Evolutionary conservation across 2,888 invertebrate species (phyloP), one percentile per base, ranked within the genome.

Genomic region (Tortricodes alternella): DNA sequence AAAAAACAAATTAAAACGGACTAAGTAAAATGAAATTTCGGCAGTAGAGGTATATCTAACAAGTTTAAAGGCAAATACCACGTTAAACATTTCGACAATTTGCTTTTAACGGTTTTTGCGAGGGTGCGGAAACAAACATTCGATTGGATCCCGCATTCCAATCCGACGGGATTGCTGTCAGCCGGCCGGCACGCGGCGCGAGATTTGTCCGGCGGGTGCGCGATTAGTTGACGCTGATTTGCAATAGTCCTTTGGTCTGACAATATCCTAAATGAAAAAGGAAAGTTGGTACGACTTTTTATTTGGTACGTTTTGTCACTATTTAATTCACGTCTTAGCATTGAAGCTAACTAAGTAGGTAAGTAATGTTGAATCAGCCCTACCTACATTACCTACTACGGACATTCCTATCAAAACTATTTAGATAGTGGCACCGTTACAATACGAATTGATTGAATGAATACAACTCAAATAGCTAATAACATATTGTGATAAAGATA

Each of bases 91-190:
- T 53, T 39, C 24, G 23, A 38, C 35, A 15, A 51, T 46, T 50
- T 24, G 34, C 53, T 9, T 41, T 32, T 34, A 48, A 38, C 46
- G 32, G 46, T 53, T 53, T 53, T 53, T 53, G 46, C 39, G 16
- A 24, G 51, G 51, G 35, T 43, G 43, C 18, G 46, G 15, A 18
- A 18, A 53, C 52, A 37, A 32, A 21, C 52, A 23, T 46, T 46
- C 46, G 46, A 53, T 53, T 48, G 46, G 46, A 27, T 11, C 46
- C 46, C 46, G 46, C 53, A 53, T 53, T 53, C 53, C 53, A 19
- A 53, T 41, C 46, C 39, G n/a, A n/a, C n/a, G 39, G 46, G 53
- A 48, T 53, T 39, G 53, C 53, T 53, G 53, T 53, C 53, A 53
- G 15, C 53, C 46, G 53, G n/a, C n/a, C n/a, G n/a, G n/a, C n/a